Percentiles rank a stretch among this genome's conserved stretches.
These are phyloP conservation scores for Zaprionus tsacasi DNA, from an alignment of 1,140 invertebrate species.

Conservation along the genomic window DNA sequence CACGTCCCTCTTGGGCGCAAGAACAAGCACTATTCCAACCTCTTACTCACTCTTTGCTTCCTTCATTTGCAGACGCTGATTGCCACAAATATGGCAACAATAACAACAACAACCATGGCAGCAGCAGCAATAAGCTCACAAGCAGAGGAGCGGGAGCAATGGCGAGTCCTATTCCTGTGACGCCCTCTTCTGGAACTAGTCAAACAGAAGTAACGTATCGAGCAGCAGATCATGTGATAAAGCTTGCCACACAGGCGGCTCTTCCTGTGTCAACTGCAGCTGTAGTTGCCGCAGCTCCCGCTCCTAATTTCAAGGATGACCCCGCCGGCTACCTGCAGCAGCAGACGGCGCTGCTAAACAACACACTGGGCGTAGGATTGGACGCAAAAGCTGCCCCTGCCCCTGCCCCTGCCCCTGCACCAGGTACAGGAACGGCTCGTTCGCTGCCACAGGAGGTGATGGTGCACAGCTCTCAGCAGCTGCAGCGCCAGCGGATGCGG, in stretches of 20 bases:
- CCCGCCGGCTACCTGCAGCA: constrained; percentile 94
- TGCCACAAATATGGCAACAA: constrained; percentile 76
- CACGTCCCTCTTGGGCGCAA: not conserved
- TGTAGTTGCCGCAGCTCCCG: constrained; percentile 38
- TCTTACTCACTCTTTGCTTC: constrained; percentile 53
- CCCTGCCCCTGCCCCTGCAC: constrained; percentile 9
- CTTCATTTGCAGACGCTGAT: constrained; percentile 73
- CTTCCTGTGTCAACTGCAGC: not conserved
- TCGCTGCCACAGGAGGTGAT: constrained; percentile 57
- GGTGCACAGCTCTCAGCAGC: constrained; percentile 61
- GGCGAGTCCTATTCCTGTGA: constrained; percentile 39
- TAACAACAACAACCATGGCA: constrained; percentile 27
- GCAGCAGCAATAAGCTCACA: constrained; percentile 2
- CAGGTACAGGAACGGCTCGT: constrained; percentile 24
- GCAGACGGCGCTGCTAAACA: constrained; percentile 93
- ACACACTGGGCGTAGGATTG: constrained; percentile 85
- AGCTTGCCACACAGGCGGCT: constrained; percentile 1
- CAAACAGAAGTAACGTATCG: constrained; percentile 2
- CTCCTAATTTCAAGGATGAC: constrained; percentile 93
- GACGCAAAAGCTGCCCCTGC: constrained; percentile 39
- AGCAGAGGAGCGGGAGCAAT: constrained; percentile 67
- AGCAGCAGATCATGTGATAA: constrained; percentile 38
- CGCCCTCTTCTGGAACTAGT: constrained; percentile 8
- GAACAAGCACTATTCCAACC: constrained; percentile 38
- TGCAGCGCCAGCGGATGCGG: constrained; percentile 61